phyloP scores from a whole-genome alignment of 2,888 invertebrate genomes.

The Nomada fucata region DNA sequence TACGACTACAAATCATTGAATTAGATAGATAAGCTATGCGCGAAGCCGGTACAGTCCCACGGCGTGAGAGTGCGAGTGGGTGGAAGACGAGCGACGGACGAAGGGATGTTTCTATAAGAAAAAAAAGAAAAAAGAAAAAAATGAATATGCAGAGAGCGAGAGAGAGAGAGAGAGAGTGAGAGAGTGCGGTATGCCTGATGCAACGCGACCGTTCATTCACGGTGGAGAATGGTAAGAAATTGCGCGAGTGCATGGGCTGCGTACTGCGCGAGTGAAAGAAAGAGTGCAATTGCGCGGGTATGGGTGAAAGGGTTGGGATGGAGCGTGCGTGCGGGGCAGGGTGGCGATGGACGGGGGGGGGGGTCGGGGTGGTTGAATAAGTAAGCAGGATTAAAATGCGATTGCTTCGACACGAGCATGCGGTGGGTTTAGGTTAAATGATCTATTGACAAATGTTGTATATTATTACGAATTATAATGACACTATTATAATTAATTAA shows the following conservation, averaged over 20 bases:
- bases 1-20: conserved; percentile 71
- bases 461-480: conserved; percentile 84
- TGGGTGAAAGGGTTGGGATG: background rate
- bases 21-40: conserved; percentile 78
- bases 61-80: conserved; percentile 72
- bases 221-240: conserved; percentile 10
- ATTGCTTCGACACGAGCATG: conserved; percentile 76
- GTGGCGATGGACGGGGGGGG: conserved; percentile 9
- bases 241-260: conserved; percentile 9
- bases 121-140: background rate
- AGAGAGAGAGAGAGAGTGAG: background rate
- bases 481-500: conserved; percentile 84
- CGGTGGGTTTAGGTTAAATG: conserved; percentile 83
- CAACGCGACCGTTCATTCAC: conserved; percentile 6
- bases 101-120: conserved; percentile 48
- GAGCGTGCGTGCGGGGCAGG: conserved; percentile 1
- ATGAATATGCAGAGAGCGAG: background rate
- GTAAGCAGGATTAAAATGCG: conserved; percentile 43
- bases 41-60: conserved; percentile 80
- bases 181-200: conserved; percentile 41
- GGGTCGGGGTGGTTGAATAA: background rate
- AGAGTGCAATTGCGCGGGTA: conserved; percentile 14
- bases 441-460: conserved; percentile 84
- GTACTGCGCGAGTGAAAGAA: conserved; percentile 19
- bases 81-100: conserved; percentile 3